Evolutionary conservation across 2,113 vertebrate species (phyloP), one percentile per base, ranked within the genome.

Genomic region (Brachyhypopomus occidentalis): DNA sequence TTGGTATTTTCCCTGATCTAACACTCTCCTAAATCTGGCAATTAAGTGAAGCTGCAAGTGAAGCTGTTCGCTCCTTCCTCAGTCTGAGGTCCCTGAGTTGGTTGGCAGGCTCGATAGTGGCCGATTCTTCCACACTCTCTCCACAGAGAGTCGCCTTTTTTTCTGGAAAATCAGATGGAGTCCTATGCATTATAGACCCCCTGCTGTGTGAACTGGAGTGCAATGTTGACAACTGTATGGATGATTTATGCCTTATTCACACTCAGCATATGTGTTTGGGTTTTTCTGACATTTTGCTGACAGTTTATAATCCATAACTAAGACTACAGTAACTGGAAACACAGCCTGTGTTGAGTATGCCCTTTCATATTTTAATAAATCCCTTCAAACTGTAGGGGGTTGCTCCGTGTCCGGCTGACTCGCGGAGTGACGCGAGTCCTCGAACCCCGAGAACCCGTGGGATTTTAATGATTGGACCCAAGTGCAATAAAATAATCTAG

Each of bases 231-330:
- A 73, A 12, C 41, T 69, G 56, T 77, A 67, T 76, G 38, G 66
- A 78, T 87, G 83, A 84, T 87, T 88, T 67, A 80, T 75, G 45
- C 23, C 59, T 60, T 67, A 62, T 84, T 87, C 80, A 76, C 79
- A 60, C 52, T 25, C 34, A 11, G 19, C 78, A 79, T 79, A 56
- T 82, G 78, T 82, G 81, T 81, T 80, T 86, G 58, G 77, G 62
- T 59, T 71, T 52, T 3, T 12, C 34, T 82, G 73, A 63, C 74
- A n/a, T 77, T 63, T 8, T 52, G 11, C 45, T 52, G 45, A 41
- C 41, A 41, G 9, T 52, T 52, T 82, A 62, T 62, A 41, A 66
- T 69, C 76, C 66, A 48, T 63, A 69, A 66, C 19, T 36, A 58
- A 60, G 36, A 64, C 60, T 34, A 34, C 30, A 36, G 52, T 76